phyloP scores from a whole-genome alignment of 1,140 invertebrate species.

The Bombus waltoni region DNA sequence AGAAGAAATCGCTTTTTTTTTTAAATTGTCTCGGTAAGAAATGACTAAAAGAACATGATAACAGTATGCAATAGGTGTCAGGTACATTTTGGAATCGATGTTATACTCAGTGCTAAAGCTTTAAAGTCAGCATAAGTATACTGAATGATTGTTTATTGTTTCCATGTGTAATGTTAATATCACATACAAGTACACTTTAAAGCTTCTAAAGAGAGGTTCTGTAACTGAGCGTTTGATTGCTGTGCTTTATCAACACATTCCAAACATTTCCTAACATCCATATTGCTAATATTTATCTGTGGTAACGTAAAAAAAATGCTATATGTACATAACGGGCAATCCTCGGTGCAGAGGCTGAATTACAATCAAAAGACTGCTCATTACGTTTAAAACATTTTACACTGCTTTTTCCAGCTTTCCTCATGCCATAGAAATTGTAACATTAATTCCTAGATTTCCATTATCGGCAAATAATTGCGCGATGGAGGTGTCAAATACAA shows the following conservation, averaged over 20 bases:
- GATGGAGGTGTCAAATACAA: slow-evolving; percentile 99
- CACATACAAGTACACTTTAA: slow-evolving; percentile 65
- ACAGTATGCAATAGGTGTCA: slow-evolving; percentile 56
- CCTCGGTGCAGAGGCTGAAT: slow-evolving; percentile 24
- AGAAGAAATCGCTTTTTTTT: slow-evolving; percentile 16
- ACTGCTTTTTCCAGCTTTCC: slow-evolving; percentile 70
- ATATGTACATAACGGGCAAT: slow-evolving; percentile 52
- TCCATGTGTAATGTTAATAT: slow-evolving; percentile 56
- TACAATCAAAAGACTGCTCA: slow-evolving; percentile 48
- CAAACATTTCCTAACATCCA: slow-evolving; percentile 61
- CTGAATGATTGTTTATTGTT: slow-evolving; percentile 52
- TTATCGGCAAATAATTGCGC: slow-evolving; percentile 99
- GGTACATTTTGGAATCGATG: slow-evolving; percentile 65
- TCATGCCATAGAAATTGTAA: slow-evolving; percentile 97
- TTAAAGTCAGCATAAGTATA: slow-evolving; percentile 53
- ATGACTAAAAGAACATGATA: slow-evolving; percentile 54
- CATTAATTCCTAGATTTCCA: slow-evolving; percentile 99
- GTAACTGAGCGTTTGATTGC: slow-evolving; percentile 48
- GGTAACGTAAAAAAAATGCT: slow-evolving; percentile 65
- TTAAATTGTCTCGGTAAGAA: slow-evolving; percentile 31
- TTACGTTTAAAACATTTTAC: slow-evolving; percentile 58
- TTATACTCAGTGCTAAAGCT: slow-evolving; percentile 58
- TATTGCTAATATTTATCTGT: slow-evolving; percentile 68
- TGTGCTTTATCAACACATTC: slow-evolving; percentile 48
- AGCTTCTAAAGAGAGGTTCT: slow-evolving; percentile 60